Evolutionary conservation across 2,888 invertebrate genomes (phyloP).

Genomic region (Drosophila borealis): DNA sequence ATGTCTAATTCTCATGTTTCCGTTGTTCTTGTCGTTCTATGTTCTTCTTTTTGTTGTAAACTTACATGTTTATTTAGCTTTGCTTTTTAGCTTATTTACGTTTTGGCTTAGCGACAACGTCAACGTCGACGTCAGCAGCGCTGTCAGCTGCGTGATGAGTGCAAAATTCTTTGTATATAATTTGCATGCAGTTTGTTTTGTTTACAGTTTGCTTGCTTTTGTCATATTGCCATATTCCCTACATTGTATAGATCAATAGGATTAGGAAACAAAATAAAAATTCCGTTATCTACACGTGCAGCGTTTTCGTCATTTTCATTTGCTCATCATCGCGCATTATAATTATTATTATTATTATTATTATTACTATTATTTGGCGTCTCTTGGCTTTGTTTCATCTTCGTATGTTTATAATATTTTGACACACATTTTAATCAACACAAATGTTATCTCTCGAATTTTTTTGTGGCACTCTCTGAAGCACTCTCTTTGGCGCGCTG

Average conservation of each 20-base stretch:
- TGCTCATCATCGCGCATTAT: slow-evolving; percentile 26
- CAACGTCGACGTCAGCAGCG: slow-evolving; percentile 11
- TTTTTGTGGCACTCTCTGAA: slow-evolving; percentile 6
- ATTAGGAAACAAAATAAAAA: slow-evolving; percentile 5
- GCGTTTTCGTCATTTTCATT: slow-evolving; percentile 14
- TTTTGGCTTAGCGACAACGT: slow-evolving; percentile 32
- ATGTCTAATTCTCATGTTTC: slow-evolving; percentile 29
- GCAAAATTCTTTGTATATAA: slow-evolving; percentile 32
- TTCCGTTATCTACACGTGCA: slow-evolving; percentile 35
- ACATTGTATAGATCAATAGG: background rate
- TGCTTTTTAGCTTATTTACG: slow-evolving; percentile 28
- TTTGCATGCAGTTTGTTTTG: slow-evolving; percentile 47
- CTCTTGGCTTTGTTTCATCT: slow-evolving; percentile 3
- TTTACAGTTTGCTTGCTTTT: slow-evolving; percentile 24
- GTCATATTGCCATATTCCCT: slow-evolving; percentile 18
- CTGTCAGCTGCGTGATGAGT: slow-evolving; percentile 40
- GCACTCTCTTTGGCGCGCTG: slow-evolving; percentile 10
- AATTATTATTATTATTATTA: slow-evolving; percentile 11
- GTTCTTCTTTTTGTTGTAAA: slow-evolving; percentile 21
- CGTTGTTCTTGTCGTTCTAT: background rate
- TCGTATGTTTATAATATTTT: slow-evolving; percentile 40
- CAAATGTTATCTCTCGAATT: slow-evolving; percentile 31
- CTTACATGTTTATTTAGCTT: slow-evolving; percentile 56
- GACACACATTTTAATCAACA: slow-evolving; percentile 73
- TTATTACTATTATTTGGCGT: background rate